Evolutionary conservation across 2,888 invertebrate species (phyloP).

Genomic region (Lissocephala sabroskyi): DNA sequence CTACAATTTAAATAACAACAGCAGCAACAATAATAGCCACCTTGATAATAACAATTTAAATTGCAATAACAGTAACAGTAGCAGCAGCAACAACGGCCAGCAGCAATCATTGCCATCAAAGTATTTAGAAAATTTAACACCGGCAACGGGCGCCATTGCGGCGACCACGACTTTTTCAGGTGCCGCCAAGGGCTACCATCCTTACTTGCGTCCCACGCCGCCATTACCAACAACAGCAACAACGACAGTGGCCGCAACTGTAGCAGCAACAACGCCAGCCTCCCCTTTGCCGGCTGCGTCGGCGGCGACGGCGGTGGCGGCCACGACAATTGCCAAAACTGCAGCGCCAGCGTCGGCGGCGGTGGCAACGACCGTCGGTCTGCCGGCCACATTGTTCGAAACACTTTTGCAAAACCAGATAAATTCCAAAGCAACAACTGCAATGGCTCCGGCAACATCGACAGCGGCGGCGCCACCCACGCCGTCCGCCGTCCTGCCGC

Average conservation of each 20-base stretch:
- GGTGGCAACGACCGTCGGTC: too few species aligned
- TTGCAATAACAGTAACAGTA: conserved; percentile 52
- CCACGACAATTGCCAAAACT: conserved; percentile 35
- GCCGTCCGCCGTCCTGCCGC: conserved; percentile 29
- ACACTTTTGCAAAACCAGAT: conserved; percentile 67
- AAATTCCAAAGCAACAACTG: conserved; percentile 60
- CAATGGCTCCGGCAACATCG: conserved; percentile 22
- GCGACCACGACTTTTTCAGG: conserved; percentile 53
- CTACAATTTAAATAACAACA: conserved; percentile 22
- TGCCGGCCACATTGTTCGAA: conserved; percentile 62
- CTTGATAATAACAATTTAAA: conserved; percentile 60
- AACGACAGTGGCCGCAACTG: conserved; percentile 8
- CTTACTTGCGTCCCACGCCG: conserved; percentile 53
- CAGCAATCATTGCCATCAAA: conserved; percentile 32
- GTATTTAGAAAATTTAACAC: conserved; percentile 53
- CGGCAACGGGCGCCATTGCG: conserved; percentile 47
- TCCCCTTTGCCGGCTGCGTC: conserved; percentile 13
- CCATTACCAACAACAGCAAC: conserved; percentile 21
- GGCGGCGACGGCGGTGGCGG: conserved; percentile 17
- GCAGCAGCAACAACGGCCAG: conserved; percentile 26
- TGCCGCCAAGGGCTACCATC: conserved; percentile 65
- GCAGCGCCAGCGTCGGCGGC: conserved; percentile 25
- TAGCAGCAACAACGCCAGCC: conserved; percentile 22
- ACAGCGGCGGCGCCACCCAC: conserved; percentile 22
- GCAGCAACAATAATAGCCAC: conserved; percentile 15